Evolutionary conservation across 1,140 invertebrate species (phyloP), one percentile per base, ranked within the genome.

Genomic region (Microplitis demolitor): DNA sequence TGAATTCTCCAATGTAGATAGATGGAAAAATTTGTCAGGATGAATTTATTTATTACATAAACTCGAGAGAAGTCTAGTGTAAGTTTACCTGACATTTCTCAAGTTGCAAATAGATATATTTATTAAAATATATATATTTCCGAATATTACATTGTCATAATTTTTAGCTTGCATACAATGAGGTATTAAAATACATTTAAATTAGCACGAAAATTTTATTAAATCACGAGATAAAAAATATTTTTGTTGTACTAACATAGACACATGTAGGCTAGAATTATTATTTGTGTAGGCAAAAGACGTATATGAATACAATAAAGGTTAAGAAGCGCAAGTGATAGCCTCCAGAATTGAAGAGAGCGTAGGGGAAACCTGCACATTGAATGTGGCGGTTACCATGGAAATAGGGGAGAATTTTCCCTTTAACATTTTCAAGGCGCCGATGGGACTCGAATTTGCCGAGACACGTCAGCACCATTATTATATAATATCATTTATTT

Each of bases 381-480:
- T 64, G 62, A 72, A 66, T 66, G 62, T 66, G 70, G 62, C 70
- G 70, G 70, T 72, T 72, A 72, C 70, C 63, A 72, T 72, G 70
- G 70, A 56, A 72, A 72, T 72, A 58, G 70, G 62, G 62, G 61
- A 56, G 54, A 37, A 58, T 66, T 35, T 58, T 56, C 70, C 45
- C 66, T 37, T 34, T 16, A 72, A 16, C 62, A 24, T 66, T 66
- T 66, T 33, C 16, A 54, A 31, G 64, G 56, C 63, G 37, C 63
- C 37, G 24, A 51, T 50, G 63, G 50, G 63, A 51, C 63, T 66
- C 34, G 9, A 45, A 16, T 50, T 16, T 35, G 16, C 34, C 61
- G 13, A 62, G 53, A 62, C 60, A n/a, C 31, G 35, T 62, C 60
- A 62, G 60, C 60, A 35, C 35, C 14, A 35, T 35, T 11, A 13